Conservation (phyloP, 1,140 invertebrate genomes). For the Papilio polytes region DNA sequence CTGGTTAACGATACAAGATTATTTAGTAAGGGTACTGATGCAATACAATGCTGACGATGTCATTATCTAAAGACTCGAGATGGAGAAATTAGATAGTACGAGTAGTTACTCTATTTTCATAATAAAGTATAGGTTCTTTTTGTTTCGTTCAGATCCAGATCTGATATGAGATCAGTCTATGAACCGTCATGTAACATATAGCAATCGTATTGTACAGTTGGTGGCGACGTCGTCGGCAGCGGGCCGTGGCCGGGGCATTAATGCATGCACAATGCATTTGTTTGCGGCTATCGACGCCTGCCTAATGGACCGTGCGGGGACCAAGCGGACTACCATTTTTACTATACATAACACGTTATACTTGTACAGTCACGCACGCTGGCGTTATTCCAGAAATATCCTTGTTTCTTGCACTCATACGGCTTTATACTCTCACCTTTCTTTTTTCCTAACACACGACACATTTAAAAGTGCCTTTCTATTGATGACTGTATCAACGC, state of each 20-base stretch:
- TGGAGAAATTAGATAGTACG: background rate
- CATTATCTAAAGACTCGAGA: background rate
- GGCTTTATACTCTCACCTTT: background rate
- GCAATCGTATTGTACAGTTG: background rate
- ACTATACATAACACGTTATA: background rate
- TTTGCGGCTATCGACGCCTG: conserved; percentile 25
- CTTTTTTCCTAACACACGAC: background rate
- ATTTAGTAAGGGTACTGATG: background rate
- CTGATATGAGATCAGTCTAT: background rate
- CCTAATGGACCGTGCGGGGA: conserved; percentile 25
- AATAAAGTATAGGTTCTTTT: too few species aligned
- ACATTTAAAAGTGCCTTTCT: background rate
- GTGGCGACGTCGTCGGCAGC: background rate
- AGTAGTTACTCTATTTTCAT: too few species aligned
- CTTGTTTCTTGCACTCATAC: background rate
- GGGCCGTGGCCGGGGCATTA: conserved; percentile 20
- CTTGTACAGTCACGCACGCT: background rate
- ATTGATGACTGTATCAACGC: background rate
- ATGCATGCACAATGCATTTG: conserved; percentile 35
- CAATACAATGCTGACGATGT: background rate
- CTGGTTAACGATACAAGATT: conserved; percentile 18
- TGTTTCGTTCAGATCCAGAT: background rate
- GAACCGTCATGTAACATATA: background rate
- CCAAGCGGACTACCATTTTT: background rate
- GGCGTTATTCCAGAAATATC: background rate